A percentile compares a stretch with the other conserved stretches of the same genome.
These are phyloP conservation scores for Tenthredo notha DNA, from an alignment of 2,888 invertebrate species.

Conservation along the genomic window DNA sequence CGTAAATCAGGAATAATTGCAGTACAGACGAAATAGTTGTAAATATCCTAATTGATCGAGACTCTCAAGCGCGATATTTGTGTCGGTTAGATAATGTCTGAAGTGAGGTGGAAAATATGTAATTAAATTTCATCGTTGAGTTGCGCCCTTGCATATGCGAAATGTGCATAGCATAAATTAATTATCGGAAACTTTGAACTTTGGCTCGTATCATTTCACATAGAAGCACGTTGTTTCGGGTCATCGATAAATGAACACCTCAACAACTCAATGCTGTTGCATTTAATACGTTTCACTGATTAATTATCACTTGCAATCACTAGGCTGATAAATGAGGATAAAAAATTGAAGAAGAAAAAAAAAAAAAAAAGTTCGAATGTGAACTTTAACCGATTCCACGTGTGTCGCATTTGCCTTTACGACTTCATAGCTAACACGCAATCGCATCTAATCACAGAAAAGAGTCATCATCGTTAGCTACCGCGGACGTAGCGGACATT, in stretches of 20 bases:
- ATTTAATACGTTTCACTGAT: background rate
- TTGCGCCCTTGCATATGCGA: conserved; percentile 15
- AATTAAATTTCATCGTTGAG: conserved; percentile 31
- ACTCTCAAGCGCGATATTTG: background rate
- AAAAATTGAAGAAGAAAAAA: background rate
- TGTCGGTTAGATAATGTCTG: conserved; percentile 11
- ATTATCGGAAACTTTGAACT: conserved; percentile 40
- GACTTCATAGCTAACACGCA: background rate
- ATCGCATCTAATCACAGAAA: conserved; percentile 5
- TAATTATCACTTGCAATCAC: background rate
- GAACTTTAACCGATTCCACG: conserved; percentile 22
- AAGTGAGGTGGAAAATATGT: conserved; percentile 34
- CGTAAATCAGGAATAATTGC: background rate
- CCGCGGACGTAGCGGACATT: background rate
- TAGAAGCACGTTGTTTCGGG: background rate
- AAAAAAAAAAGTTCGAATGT: background rate
- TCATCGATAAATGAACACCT: background rate
- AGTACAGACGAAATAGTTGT: background rate
- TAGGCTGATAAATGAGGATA: background rate
- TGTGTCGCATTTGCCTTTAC: conserved; percentile 10
- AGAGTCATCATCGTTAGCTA: conserved; percentile 42
- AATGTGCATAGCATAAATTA: conserved; percentile 30
- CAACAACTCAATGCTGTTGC: background rate
- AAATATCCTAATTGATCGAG: background rate
- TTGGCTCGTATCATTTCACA: background rate